Conservation (phyloP, 37 sponge, comb jelly and placozoan species). For the Halichondria panicea region DNA sequence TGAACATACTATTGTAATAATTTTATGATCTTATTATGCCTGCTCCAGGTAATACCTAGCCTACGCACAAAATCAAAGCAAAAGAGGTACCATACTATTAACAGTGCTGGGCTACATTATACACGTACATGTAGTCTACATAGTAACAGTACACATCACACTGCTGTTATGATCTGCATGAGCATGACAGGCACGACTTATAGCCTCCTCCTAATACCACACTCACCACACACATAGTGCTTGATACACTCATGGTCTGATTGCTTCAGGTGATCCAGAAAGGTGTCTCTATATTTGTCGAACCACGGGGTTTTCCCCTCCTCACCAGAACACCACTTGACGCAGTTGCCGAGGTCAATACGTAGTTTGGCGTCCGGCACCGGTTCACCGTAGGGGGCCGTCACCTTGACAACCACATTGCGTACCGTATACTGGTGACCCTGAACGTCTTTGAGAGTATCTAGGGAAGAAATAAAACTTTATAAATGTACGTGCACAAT, state of each 20-base stretch:
- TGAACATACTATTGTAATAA: no score
- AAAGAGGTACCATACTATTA: no score
- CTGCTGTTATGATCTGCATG: no score
- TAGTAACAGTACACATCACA: no score
- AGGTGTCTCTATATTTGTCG: conserved; percentile 81
- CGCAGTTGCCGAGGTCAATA: conserved; percentile 45
- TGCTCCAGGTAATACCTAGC: no score
- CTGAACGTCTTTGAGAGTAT: conserved; percentile 55
- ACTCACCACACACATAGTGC: conserved; percentile 68
- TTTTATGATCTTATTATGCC: no score
- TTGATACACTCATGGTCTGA: conserved; percentile 71
- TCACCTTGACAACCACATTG: conserved; percentile 51
- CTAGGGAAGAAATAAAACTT: not conserved
- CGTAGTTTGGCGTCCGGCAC: conserved; percentile 22
- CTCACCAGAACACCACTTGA: not conserved
- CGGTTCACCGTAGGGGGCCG: conserved; percentile 57
- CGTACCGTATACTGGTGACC: conserved; percentile 54
- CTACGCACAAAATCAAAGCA: no score
- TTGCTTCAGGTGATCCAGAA: conserved; percentile 66
- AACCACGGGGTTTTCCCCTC: conserved; percentile 84
- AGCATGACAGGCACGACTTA: no score
- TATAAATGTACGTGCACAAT: conserved; percentile 2
- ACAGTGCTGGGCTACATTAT: no score
- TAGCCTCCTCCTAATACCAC: no score
- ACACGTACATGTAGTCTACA: no score